A percentile compares a stretch with the other conserved stretches of the same genome.
phyloP scores from a whole-genome alignment of 2,113 vertebrate genomes.

The Macroglossus sobrinus region DNA sequence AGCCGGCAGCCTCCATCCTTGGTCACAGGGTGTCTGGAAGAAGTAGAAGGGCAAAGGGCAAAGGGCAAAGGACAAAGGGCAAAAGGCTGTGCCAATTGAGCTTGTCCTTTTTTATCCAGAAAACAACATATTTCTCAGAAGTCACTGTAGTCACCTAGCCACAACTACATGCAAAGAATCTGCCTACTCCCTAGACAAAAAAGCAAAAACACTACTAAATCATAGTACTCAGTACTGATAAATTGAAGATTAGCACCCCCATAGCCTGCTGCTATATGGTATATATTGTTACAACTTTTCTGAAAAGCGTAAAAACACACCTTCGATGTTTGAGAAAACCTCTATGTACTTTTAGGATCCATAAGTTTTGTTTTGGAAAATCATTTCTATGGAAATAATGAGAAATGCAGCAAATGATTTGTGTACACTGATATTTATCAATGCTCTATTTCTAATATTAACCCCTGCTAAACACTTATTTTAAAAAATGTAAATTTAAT shows the following conservation, averaged over 20 bases:
- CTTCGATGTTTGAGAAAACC: background rate
- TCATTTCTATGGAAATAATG: background rate
- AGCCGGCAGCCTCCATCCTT: background rate
- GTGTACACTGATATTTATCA: background rate
- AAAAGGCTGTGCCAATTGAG: background rate
- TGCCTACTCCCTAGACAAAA: background rate
- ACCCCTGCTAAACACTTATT: background rate
- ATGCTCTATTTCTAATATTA: background rate
- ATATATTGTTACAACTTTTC: background rate
- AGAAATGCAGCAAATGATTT: background rate
- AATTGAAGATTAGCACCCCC: background rate
- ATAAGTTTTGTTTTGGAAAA: background rate
- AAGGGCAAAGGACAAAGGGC: background rate
- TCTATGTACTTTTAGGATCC: background rate
- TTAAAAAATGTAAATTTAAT: background rate
- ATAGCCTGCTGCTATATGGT: rapidly evolving
- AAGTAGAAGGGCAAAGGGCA: background rate
- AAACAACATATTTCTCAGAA: background rate
- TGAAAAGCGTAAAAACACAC: background rate
- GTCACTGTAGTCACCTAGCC: background rate
- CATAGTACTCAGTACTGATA: background rate
- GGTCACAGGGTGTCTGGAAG: background rate
- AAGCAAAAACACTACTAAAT: background rate
- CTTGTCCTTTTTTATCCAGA: background rate
- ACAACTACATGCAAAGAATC: background rate